A percentile compares a stretch with the other conserved stretches of the same genome.
These are phyloP conservation scores for Polyommatus icarus DNA, from an alignment of 2,888 invertebrate genomes.

Conservation along the genomic window DNA sequence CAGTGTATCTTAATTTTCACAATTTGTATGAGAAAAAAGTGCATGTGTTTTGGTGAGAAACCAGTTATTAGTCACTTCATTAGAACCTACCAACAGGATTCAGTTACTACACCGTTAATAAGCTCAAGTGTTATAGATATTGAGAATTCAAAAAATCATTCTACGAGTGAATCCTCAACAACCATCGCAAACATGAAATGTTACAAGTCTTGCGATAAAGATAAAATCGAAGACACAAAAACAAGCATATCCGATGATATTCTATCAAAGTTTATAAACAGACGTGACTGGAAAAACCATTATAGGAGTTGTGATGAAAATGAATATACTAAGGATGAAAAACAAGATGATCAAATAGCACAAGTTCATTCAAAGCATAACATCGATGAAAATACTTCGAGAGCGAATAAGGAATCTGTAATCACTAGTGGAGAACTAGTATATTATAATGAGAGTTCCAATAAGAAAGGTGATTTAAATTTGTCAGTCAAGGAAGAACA, in stretches of 20 bases:
- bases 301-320: slow-evolving; percentile 47
- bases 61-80: slow-evolving; percentile 56
- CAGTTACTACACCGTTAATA: slow-evolving; percentile 68
- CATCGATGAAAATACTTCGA: slow-evolving; percentile 22
- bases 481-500: slow-evolving; percentile 59
- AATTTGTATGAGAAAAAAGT: slow-evolving; percentile 52
- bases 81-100: slow-evolving; percentile 62
- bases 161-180: slow-evolving; percentile 57
- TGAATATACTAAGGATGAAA: slow-evolving; percentile 6
- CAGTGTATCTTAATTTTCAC: slow-evolving; percentile 61
- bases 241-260: slow-evolving; percentile 69
- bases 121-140: slow-evolving; percentile 62
- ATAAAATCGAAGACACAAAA: slow-evolving; percentile 51
- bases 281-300: slow-evolving; percentile 62
- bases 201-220: slow-evolving; percentile 67
- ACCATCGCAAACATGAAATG: slow-evolving; percentile 61
- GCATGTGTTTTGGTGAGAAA: slow-evolving; percentile 49
- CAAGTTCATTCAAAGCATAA: slow-evolving; percentile 11
- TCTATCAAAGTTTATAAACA: slow-evolving; percentile 64
- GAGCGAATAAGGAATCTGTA: slow-evolving; percentile 37
- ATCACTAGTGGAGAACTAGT: slow-evolving; percentile 33
- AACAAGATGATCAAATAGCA: background rate
- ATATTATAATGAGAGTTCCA: slow-evolving; percentile 37
- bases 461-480: slow-evolving; percentile 37
- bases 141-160: slow-evolving; percentile 60